Conservation (phyloP, 2,888 invertebrate species). For the Drosophila borealis region DNA sequence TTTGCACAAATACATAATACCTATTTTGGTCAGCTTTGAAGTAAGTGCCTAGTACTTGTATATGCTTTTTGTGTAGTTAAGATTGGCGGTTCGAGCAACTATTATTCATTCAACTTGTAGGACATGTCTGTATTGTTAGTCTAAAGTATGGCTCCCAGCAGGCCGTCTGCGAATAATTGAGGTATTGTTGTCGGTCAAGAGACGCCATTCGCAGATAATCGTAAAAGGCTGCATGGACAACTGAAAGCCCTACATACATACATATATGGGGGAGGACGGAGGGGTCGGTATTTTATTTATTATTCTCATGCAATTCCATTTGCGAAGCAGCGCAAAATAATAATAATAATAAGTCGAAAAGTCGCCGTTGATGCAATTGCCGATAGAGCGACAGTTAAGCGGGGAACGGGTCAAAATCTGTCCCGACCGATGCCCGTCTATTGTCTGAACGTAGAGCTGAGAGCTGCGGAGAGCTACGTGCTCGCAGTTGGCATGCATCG, state of each 20-base stretch:
- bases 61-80: too few relatives aligned
- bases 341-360: conserved; percentile 46
- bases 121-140: neutral
- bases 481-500: conserved; percentile 12
- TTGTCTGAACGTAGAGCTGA: conserved; percentile 24
- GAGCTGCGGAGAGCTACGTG: neutral
- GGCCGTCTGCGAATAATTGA: conserved; percentile 14
- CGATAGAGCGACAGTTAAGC: conserved; percentile 21
- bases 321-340: conserved; percentile 40
- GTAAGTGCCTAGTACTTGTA: too few relatives aligned
- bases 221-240: conserved; percentile 50
- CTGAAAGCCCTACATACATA: conserved; percentile 24
- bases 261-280: conserved; percentile 38
- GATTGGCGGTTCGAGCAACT: too few relatives aligned
- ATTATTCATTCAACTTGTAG: too few relatives aligned
- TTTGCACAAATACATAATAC: too few relatives aligned
- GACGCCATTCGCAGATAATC: conserved; percentile 54
- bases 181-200: conserved; percentile 1
- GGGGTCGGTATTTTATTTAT: conserved; percentile 57
- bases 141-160: conserved; percentile 21
- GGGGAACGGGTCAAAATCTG: conserved; percentile 16
- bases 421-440: too few relatives aligned
- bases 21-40: too few relatives aligned
- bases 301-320: conserved; percentile 65
- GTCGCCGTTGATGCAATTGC: conserved; percentile 54